Conservation (phyloP, 2,888 invertebrate genomes). For the Agrypnus murinus region DNA sequence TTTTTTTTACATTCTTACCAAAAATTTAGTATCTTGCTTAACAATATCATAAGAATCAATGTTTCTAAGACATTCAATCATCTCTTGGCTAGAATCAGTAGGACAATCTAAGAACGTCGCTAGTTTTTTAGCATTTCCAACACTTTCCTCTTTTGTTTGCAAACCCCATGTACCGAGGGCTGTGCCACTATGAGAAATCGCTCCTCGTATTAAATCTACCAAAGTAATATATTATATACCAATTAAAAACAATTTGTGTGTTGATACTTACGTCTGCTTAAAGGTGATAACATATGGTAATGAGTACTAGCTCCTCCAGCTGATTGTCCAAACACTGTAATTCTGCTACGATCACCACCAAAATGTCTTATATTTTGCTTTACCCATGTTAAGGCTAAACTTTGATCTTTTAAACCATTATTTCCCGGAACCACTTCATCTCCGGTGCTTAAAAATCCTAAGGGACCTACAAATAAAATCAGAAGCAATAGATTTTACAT, state of each 20-base stretch:
- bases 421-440: constrained; percentile 69
- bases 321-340: constrained; percentile 70
- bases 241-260: neutral
- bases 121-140: constrained; percentile 75
- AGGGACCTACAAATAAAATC: constrained; percentile 64
- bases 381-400: constrained; percentile 68
- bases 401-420: constrained; percentile 70
- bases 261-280: constrained; percentile 63
- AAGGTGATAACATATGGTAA: constrained; percentile 69
- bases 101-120: constrained; percentile 78
- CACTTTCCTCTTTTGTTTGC: constrained; percentile 74
- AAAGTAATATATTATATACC: neutral
- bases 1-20: constrained; percentile 73
- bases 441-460: constrained; percentile 66
- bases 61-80: constrained; percentile 78
- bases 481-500: too few relatives aligned
- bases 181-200: constrained; percentile 85
- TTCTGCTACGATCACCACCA: constrained; percentile 68
- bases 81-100: constrained; percentile 70
- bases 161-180: constrained; percentile 71
- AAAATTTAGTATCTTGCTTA: constrained; percentile 78
- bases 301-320: constrained; percentile 70
- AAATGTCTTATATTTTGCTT: constrained; percentile 67
- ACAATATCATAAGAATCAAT: constrained; percentile 79
- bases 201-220: constrained; percentile 67